A percentile compares a stretch with the other conserved stretches of the same genome.
These are phyloP conservation scores for Nasonia oneida DNA, from an alignment of 2,888 invertebrate species.

Conservation along the genomic window DNA sequence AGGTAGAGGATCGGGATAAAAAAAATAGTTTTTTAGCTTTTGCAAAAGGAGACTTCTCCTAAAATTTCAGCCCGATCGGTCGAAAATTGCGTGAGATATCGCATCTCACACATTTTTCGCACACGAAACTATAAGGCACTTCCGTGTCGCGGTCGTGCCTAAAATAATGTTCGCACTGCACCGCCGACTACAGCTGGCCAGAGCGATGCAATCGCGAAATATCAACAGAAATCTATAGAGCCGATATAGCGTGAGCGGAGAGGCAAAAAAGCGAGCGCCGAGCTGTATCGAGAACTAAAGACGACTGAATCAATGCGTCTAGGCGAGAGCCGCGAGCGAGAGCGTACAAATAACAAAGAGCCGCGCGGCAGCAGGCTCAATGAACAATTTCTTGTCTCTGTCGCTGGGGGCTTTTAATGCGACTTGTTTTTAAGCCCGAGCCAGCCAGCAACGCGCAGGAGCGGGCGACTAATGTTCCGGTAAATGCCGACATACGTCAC, in stretches of 20 bases:
- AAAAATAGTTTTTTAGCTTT: too few relatives aligned
- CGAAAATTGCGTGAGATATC: too few relatives aligned
- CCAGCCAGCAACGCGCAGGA: not conserved
- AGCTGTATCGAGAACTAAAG: not conserved
- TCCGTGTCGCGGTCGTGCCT: too few relatives aligned
- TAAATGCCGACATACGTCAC: slow-evolving; percentile 65
- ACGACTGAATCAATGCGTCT: slow-evolving; percentile 44
- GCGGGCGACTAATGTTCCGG: slow-evolving; percentile 62
- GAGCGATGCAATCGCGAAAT: not conserved
- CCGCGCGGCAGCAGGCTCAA: not conserved
- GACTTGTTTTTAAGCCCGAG: slow-evolving; percentile 56
- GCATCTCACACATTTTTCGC: too few relatives aligned
- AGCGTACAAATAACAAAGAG: slow-evolving; percentile 23
- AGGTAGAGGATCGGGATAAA: too few relatives aligned
- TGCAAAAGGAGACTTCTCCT: too few relatives aligned
- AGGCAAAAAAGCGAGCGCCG: not conserved
- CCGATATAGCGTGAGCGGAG: not conserved
- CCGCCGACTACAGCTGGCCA: too few relatives aligned
- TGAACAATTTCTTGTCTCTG: slow-evolving; percentile 50
- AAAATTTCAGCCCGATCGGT: too few relatives aligned
- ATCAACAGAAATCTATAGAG: not conserved
- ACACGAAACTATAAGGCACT: too few relatives aligned
- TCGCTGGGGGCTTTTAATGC: slow-evolving; percentile 46
- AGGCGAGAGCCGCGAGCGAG: not conserved
- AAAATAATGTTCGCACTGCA: too few relatives aligned